phyloP scores from a whole-genome alignment of 1,140 invertebrate genomes.

The Limonius californicus region DNA sequence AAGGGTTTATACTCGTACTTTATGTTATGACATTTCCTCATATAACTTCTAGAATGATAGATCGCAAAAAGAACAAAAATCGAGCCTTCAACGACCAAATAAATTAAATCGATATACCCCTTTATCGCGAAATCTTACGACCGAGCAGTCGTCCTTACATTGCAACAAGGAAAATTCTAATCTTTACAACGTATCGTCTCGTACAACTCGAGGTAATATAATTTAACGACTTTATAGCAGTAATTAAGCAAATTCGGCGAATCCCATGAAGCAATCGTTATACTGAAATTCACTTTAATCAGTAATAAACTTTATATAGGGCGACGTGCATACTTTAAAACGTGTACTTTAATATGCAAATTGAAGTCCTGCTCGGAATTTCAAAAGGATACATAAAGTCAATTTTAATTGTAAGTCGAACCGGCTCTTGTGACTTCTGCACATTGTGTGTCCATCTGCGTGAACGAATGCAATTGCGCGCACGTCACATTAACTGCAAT shows the following conservation, averaged over 20 bases:
- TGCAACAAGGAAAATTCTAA: too few relatives aligned
- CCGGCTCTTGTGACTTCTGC: not conserved
- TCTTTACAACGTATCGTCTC: too few relatives aligned
- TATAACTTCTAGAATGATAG: too few relatives aligned
- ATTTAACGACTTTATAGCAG: too few relatives aligned
- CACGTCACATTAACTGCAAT: constrained; percentile 4
- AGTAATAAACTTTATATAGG: not conserved
- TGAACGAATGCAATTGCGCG: not conserved
- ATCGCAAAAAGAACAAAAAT: too few relatives aligned
- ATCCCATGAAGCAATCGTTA: not conserved
- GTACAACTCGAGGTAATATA: too few relatives aligned
- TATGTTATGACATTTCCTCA: too few relatives aligned
- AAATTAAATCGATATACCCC: not conserved
- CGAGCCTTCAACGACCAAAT: too few relatives aligned
- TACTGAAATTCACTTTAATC: constrained; percentile 3
- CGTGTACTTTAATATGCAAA: constrained; percentile 11
- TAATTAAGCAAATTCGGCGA: not conserved
- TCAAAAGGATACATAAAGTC: constrained; percentile 13
- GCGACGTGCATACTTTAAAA: not conserved
- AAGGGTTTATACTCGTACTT: too few relatives aligned
- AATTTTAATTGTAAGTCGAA: constrained; percentile 8
- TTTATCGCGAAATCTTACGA: too few relatives aligned
- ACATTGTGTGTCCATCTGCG: constrained; percentile 11
- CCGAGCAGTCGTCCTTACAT: too few relatives aligned
- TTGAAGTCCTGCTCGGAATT: constrained; percentile 10